Evolutionary conservation across 1,140 invertebrate genomes (phyloP), one percentile per base, ranked within the genome.

Genomic region (Formica selysi): DNA sequence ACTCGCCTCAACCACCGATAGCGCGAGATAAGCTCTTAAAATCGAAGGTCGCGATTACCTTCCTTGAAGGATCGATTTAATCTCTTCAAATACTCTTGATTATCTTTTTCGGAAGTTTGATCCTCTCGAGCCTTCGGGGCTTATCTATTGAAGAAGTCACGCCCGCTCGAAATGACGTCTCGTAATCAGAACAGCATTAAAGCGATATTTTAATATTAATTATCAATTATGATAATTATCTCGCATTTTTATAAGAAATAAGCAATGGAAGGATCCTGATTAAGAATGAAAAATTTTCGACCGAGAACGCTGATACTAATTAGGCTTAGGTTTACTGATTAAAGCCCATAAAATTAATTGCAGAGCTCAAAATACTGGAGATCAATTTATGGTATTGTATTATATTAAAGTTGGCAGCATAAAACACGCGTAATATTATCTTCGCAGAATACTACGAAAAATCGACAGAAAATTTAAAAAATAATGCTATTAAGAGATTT

Each of bases 331-430:
- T 68, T 73, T 26, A 10, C n/a, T 51, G n/a, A 64, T 76, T 84
- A 76, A 11, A 48, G 13, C 38, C 41, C 4, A 41, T 13, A 41
- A 64, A 76, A 76, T 76, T 84, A 62, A 76, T 84, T 64, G 64
- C 29, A 13, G 29, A 54, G 16, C 4, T 71, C 6, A n/a, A 51
- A 32, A 76, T 64, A 64, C 6, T 29, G 41, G 8, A 26, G 26
- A 64, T 84, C 29, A 51, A 84, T 84, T 62, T 84, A 76, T 8
- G 36, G 19, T 22, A 32, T 7, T 32, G 19, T 68, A 26, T 44
- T 44, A 44, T 10, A 51, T 81, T 81, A 81, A 81, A 71, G 78
- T 8, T 13, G 11, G 36, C 11, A 57, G 36, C n/a, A 0, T 6
- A 1, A 10, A 11, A 61, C 38, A 74, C 11, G n/a, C 5, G 32